Evolutionary conservation across 2,797 vertebrate genomes (phyloP).

Genomic region (Centropyge bicolor): DNA sequence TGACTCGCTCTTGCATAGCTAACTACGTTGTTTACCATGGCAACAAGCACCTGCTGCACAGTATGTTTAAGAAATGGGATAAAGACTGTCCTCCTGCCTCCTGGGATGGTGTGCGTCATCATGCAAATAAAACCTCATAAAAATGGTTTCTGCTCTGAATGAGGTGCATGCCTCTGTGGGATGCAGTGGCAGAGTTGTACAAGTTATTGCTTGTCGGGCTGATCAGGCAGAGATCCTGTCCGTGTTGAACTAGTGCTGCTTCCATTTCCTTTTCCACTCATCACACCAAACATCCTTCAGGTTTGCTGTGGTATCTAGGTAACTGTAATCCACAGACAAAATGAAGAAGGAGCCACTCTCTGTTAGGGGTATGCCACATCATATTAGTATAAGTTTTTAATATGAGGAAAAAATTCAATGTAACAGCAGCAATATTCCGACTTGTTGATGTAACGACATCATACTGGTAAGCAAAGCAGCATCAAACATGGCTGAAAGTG

Average conservation of each 20-base stretch:
- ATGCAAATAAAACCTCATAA: conserved; percentile 14
- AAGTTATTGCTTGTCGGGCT: conserved; percentile 59
- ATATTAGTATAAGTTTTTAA: too few relatives aligned
- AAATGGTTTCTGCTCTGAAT: conserved; percentile 22
- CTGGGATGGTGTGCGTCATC: conserved; percentile 25
- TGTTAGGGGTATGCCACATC: too few relatives aligned
- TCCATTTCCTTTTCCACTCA: conserved; percentile 55
- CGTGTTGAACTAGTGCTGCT: conserved; percentile 50
- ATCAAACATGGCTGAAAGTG: too few relatives aligned
- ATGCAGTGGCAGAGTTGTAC: conserved; percentile 44
- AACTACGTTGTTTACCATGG: conserved; percentile 61
- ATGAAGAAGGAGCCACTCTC: conserved; percentile 14
- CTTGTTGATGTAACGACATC: too few relatives aligned
- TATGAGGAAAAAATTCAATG: too few relatives aligned
- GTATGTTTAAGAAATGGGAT: conserved; percentile 31
- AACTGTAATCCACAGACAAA: conserved; percentile 60
- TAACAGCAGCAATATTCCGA: too few relatives aligned
- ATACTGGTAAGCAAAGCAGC: too few relatives aligned
- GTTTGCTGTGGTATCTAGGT: conserved; percentile 48
- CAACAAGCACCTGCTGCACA: conserved; percentile 54
- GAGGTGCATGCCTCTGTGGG: conserved; percentile 31
- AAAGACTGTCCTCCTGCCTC: conserved; percentile 29
- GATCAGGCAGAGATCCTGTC: conserved; percentile 45
- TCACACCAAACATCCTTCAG: conserved; percentile 47
- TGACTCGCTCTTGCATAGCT: conserved; percentile 49